Base-by-base conservation (phyloP, 1,140 invertebrate genomes). In the Linepithema humile region DNA sequence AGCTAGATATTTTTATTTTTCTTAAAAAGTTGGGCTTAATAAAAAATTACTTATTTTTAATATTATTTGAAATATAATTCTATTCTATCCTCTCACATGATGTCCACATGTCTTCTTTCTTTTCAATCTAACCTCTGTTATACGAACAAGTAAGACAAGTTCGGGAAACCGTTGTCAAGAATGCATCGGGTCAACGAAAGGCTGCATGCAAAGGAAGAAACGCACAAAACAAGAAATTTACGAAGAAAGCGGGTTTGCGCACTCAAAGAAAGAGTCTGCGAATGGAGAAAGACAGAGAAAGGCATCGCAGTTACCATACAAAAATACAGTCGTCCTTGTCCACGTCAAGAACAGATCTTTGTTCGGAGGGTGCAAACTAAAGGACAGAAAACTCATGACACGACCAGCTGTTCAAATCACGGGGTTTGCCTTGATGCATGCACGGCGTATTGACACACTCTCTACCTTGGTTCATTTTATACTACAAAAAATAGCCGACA, bases 401-500 rank as follows among this genome's bases (percentile, higher is more conserved):
- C 83, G 82, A 82, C 89, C 91, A 92, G 90, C 90, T 91, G 90
- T 89, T 84, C 83, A 74, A 83, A 82, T 90, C 82, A 84, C 87
- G 80, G 45, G 48, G 50, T 69, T 62, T 29, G 82, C 29, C 70
- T 40, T 29, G 82, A 84, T 85, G 84, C 83, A 84, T 78, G 83
- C 72, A 88, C 78, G 53, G 72, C 84, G 90, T 91, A 89, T 89
- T 86, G 88, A 88, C 82, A 86, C 62, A 78, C 80, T 83, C 65
- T 40, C 43, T n/a, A 59, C 17, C 57, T 65, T 50, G 45, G 73
- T 82, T 57, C 50, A 67, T 77, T 65, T 65, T 88, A 64, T 87
- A n/a, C n/a, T n/a, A n/a, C n/a, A n/a, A n/a, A n/a, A n/a, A 85
- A 87, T 62, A 38, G 53, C 20, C 70, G 55, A 59, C 35, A 26